Base-by-base conservation (phyloP, 1,140 invertebrate genomes). In the Ectropis grisescens region DNA sequence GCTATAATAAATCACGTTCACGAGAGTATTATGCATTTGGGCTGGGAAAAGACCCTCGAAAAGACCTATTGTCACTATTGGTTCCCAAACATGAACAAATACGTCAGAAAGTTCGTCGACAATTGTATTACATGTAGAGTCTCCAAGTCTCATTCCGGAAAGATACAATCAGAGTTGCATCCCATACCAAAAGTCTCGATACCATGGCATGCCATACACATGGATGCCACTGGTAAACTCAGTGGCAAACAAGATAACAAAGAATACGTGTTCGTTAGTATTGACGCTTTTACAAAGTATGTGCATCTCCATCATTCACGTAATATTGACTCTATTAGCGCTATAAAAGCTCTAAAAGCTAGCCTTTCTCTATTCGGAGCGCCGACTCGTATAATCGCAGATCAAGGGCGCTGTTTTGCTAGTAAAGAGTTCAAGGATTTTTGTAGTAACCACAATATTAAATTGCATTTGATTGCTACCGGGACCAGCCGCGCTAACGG, bases 1-100 rank as follows among this genome's bases (percentile, higher is more conserved):
- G 32, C 55, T 1, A 33, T 75, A 5, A 57, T 79, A 27, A 59
- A 69, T 15, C 40, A 54, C 30, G 37, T 61, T 6, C 74, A 70
- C 31, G 56, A 62, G n/a, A 16, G 12, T 1, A 15, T 54, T 8
- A 34, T 41, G 2, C 59, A 64, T 37, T 14, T 57, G 2, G 59
- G 56, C 0, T 56, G 38, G 37, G 48, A 55, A 5, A 62, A 62
- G 29, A 62, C 58, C 0, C 26, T 62, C 1, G 48, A 55, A 10
- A 62, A 62, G n/a, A 2, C 47, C 1, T 53, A 37, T 16, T 19
- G 45, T 2, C 19, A 24, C 11, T 58, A 50, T 31, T 61, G 54
- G 54, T 55, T 59, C 14, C 33, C 32, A 9, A 10, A 36, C 2
- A 41, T 41, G 39, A 19, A 10, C 28, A 52, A 52, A 41, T 47